phyloP scores from a whole-genome alignment of 1,140 invertebrate species.

The Drosophila ambigua region DNA sequence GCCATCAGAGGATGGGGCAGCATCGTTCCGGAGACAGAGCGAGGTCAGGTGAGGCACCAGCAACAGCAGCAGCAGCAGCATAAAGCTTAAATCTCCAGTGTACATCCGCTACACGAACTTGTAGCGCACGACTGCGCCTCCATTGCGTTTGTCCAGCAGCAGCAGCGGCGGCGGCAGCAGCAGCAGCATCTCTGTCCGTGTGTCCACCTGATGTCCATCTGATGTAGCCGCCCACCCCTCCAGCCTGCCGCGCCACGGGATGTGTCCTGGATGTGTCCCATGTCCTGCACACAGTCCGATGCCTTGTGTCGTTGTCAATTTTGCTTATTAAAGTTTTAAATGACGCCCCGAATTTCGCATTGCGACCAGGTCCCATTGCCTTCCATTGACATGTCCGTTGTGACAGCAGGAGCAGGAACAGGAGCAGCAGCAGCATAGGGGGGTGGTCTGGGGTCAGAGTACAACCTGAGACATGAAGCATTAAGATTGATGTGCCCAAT shows the following conservation, averaged over 20 bases:
- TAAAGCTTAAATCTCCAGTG: constrained; percentile 78
- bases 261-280: constrained; percentile 11
- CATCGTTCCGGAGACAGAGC: constrained; percentile 34
- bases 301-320: constrained; percentile 70
- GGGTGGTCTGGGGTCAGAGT: constrained; percentile 1
- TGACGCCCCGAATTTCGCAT: constrained; percentile 78
- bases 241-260: background rate
- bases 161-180: no score
- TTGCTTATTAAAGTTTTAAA: constrained; percentile 81
- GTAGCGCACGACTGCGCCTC: constrained; percentile 70
- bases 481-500: constrained; percentile 77
- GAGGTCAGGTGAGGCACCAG: constrained; percentile 32
- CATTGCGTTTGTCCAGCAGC: constrained; percentile 37
- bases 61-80: constrained; percentile 1
- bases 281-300: constrained; percentile 24
- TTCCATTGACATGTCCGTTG: constrained; percentile 62
- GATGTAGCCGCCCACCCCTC: background rate
- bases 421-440: constrained; percentile 4
- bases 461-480: constrained; percentile 70
- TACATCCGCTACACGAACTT: constrained; percentile 78
- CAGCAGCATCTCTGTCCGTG: constrained; percentile 4
- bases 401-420: constrained; percentile 1
- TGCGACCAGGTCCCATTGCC: constrained; percentile 39
- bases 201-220: constrained; percentile 3
- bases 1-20: constrained; percentile 55